phyloP scores from a whole-genome alignment of 2,888 invertebrate genomes.

The Pollenia amentaria region DNA sequence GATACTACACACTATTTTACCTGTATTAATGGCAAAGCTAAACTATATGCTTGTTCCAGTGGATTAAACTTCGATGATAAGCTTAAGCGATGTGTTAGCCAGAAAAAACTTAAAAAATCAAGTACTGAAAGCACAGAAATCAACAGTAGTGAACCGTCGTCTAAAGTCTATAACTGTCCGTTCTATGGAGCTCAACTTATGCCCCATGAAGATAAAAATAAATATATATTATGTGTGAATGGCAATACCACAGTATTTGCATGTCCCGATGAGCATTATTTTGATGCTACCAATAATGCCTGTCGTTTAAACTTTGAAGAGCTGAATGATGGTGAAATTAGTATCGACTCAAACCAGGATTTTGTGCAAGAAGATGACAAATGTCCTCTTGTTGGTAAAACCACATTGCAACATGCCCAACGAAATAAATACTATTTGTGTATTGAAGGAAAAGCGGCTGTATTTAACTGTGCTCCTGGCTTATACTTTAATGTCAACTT shows the following conservation, averaged over 20 bases:
- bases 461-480: constrained; percentile 6
- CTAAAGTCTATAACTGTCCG: background rate
- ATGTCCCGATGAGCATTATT: background rate
- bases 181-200: background rate
- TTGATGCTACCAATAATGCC: background rate
- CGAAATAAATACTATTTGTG: constrained; percentile 22
- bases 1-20: constrained; percentile 24
- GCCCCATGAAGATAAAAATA: background rate
- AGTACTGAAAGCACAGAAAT: no score
- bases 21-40: constrained; percentile 34
- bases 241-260: background rate
- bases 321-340: no score
- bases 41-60: background rate
- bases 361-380: background rate
- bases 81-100: constrained; percentile 17
- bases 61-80: constrained; percentile 29
- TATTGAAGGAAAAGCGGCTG: background rate
- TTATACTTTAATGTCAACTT: background rate
- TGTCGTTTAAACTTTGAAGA: background rate
- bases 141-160: no score
- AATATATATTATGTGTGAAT: constrained; percentile 5
- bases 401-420: background rate
- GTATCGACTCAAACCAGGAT: no score
- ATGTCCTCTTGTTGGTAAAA: background rate
- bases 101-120: background rate